Evolutionary conservation across 30 jellyfish, hydroid and myxozoan species (phyloP), one percentile per base, ranked within the genome.

Genomic region (Nemopilema nomurai): DNA sequence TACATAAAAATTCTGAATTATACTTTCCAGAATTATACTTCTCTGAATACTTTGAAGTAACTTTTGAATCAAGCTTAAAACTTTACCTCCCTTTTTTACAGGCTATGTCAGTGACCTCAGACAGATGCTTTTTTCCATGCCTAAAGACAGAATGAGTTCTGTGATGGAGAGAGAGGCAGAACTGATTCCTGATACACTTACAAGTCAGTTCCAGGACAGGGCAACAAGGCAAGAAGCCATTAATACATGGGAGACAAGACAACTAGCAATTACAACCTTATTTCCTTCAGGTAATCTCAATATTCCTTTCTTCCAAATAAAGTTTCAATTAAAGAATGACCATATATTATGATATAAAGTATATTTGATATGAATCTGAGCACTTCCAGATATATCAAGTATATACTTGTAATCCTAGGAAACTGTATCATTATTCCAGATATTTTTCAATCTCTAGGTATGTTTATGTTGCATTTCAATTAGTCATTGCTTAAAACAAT

Each of bases 211-310:
- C 72, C 27, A 63, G 72, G 72, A 63, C 72, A 63, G 29, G 72
- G 72, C 72, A 63, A 63, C 72, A n/a, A 63, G 7, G n/a, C 72
- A 63, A 63, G 68, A 72, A 26, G 83, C 83, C 24, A 26, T 72
- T 16, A 72, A 28, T 18, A 30, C 69, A 27, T 72, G 68, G 69
- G 68, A 72, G 83, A 32, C 25, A 27, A 28, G 83, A 32, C 83
- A 72, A 30, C 19, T 13, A 29, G 67, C 18, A 30, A 72, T 62
- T 72, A 72, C 83, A 32, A 28, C 67, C 68, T 32, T 72, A 33
- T 72, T 72, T 72, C 68, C 66, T 72, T 27, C 67, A 72, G 83
- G 83, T 72, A 27, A 27, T 69, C 53, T 69, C 79, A 69, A 69
- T 69, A 69, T 69, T 69, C n/a, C 27, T 69, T 23, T 69, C 53